Evolutionary conservation across 2,797 vertebrate species (phyloP), one percentile per base, ranked within the genome.

Genomic region (Chelmon rostratus): DNA sequence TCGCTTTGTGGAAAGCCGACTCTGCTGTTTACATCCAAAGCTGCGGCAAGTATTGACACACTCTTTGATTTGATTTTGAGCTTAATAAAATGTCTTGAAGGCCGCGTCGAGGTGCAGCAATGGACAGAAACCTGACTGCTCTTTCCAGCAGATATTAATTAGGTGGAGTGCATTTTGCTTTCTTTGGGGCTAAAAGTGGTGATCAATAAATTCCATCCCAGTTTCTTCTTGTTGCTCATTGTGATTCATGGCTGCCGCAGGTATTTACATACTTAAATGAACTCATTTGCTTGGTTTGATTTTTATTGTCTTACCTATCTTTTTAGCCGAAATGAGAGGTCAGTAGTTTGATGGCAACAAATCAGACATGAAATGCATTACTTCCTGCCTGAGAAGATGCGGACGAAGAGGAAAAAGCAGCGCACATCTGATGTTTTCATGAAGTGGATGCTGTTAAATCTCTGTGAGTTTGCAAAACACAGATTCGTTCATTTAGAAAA

Each of bases 1-100:
- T 42, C 33, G 57, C 56, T 74, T 83, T 65, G 35, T 66, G 42
- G 68, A 28, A 54, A 40, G 68, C 23, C 37, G 33, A 35, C 66
- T 71, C 13, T 68, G 59, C 42, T 76, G 61, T 68, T 81, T 63
- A 74, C 50, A 65, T 52, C 61, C 16, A 64, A 56, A 52, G 64
- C 54, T 66, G 57, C 54, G 28, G 33, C 38, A 38, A 68, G 28
- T 35, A n/a, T 50, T 78, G 25, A 33, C 64, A 49, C 61, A 47
- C 8, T 13, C 38, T 72, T 67, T 37, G 11, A 33, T 53, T 75
- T 46, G 31, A 64, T 50, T 73, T 53, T 47, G 8, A 59, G 28
- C 21, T 53, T 49, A 85, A 63, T 72, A 16, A 58, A 49, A 8
- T 59, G 54, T 37, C 15, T 38, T 50, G 1, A 53, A 70, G 12